Base-by-base conservation (phyloP, 2,888 invertebrate genomes). In the Polymixis flavicincta region DNA sequence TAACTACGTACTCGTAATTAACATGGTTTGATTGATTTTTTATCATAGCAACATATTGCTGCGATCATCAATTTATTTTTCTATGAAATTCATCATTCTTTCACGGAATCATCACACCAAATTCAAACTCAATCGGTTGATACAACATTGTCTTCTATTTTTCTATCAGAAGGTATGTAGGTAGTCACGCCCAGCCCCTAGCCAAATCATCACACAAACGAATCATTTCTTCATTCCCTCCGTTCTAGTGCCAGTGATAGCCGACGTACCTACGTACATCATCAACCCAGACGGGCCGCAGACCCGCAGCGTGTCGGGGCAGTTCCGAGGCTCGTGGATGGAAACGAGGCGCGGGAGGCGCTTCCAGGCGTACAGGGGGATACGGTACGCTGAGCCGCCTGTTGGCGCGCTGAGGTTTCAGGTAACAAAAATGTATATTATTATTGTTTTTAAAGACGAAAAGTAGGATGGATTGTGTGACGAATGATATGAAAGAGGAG, bases 321-420 rank as follows among this genome's bases (percentile, higher is more conserved):
- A 71, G 54, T 90, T 97, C 71, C 90, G 90, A 2, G 97, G 97
- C 1, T 90, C 89, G 0, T 91, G 91, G 83, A 90, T 96, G 92
- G 86, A 88, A 37, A 93, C 95, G 3, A 92, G 95, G 0, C 90
- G 91, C 28, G 95, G 95, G 0, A 88, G 93, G 4, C 90, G 89
- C 37, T 93, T 97, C 85, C 93, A 93, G 74, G 94, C 96, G 0
- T 97, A 95, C 89, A 90, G 96, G 0, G 96, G 96, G 1, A 94
- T 97, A 57, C 90, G 90, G 9, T 96, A 96, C 70, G 96, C 96
- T 0, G 92, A 95, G 73, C 91, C 96, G 0, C 96, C 96, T 0
- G 84, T 93, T 0, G 94, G 93, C 0, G 88, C 92, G 0, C 87
- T 94, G 11, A 88, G 97, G n/a, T 95, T 94, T 68, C 89, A 97